phyloP scores from a whole-genome alignment of 2,797 vertebrate genomes.

The Falco concolor region DNA sequence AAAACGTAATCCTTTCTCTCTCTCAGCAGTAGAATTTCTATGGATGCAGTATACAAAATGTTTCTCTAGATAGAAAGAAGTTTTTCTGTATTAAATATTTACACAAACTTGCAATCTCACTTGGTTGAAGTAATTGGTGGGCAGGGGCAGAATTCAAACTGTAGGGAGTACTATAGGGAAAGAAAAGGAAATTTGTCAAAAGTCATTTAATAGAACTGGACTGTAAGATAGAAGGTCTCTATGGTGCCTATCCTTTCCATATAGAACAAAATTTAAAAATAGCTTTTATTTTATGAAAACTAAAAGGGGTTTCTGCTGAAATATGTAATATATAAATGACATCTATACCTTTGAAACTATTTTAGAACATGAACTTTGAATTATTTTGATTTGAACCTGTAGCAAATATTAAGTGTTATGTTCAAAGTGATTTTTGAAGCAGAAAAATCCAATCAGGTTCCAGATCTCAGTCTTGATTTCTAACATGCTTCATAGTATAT shows the following conservation, averaged over 20 bases:
- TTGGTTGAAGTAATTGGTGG: background rate
- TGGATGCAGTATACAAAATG: background rate
- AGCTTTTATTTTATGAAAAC: background rate
- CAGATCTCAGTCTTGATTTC: background rate
- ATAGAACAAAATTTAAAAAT: background rate
- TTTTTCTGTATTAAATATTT: background rate
- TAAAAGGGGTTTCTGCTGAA: background rate
- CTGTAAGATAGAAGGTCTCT: background rate
- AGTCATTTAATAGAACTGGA: background rate
- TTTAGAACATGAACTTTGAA: background rate
- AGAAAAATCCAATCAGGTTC: background rate
- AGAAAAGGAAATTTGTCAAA: background rate
- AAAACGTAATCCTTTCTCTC: background rate
- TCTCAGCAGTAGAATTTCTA: background rate
- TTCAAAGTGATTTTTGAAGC: background rate
- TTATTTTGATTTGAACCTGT: background rate
- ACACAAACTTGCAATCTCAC: background rate
- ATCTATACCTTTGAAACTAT: background rate
- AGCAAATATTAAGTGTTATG: background rate
- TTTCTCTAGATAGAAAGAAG: background rate
- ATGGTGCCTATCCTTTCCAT: background rate
- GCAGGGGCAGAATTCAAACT: background rate
- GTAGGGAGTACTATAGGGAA: background rate
- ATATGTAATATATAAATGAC: fast-evolving
- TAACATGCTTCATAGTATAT: background rate